These are phyloP conservation scores for Acanthurus lineatus DNA, from an alignment of 2,797 vertebrate genomes.

Conservation along the genomic window DNA sequence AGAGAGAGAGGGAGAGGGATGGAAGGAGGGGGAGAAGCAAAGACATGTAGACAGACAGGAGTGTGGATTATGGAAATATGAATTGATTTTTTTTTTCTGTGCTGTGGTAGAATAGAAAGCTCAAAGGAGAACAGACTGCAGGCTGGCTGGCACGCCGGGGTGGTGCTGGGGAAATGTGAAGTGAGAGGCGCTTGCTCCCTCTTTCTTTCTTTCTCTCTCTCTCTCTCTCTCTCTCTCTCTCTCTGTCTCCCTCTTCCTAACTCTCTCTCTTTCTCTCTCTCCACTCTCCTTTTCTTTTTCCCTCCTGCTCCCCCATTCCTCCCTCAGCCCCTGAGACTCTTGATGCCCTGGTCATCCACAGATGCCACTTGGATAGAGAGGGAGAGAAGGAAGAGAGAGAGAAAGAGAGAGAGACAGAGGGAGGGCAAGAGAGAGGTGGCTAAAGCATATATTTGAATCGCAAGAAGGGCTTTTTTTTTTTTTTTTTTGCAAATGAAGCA, in stretches of 20 bases:
- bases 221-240: conserved; percentile 66
- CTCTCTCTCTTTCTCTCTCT: conserved; percentile 25
- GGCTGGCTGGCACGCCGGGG: conserved; percentile 92
- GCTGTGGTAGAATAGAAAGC: conserved; percentile 90
- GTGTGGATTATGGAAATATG: conserved; percentile 99
- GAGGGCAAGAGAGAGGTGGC: conserved; percentile 70
- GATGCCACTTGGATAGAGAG: conserved; percentile 90
- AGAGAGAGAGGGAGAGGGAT: conserved; percentile 42
- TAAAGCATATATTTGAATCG: conserved; percentile 92
- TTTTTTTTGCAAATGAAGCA: conserved; percentile 82
- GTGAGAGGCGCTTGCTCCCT: conserved; percentile 88
- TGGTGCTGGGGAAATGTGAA: conserved; percentile 92
- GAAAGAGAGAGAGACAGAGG: conserved; percentile 47
- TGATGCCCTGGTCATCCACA: conserved; percentile 92
- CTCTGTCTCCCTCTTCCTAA: conserved; percentile 15
- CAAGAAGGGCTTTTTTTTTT: conserved; percentile 80
- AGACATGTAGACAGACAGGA: conserved; percentile 90
- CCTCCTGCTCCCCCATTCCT: conserved; percentile 62
- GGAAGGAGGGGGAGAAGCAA: conserved; percentile 54
- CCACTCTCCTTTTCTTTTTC: conserved; percentile 25
- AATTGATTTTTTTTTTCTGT: conserved; percentile 92
- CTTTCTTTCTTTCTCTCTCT: conserved; percentile 64
- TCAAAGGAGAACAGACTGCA: conserved; percentile 95
- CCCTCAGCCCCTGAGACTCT: conserved; percentile 87
- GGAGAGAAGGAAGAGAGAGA: conserved; percentile 49